Base-by-base conservation (phyloP, 2,797 vertebrate genomes). In the Synanceia verrucosa region DNA sequence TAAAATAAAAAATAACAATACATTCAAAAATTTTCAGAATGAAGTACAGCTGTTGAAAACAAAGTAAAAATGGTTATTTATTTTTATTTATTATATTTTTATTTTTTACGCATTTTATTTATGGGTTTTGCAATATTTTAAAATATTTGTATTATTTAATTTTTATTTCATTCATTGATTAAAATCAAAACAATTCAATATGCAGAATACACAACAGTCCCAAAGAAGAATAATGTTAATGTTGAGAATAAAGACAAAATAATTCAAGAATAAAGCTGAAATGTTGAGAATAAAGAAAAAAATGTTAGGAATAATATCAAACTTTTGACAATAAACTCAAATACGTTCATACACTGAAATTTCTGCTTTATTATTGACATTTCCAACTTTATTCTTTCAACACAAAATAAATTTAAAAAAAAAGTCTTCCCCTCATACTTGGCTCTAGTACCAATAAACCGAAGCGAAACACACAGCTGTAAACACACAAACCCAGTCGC, bases 371-470 rank as follows among this genome's bases (percentile, higher is more conserved):
- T 9, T 41, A 16, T 43, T 9, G 0, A 43, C 18, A 43, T 19
- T 0, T 0, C 19, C n/a, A 16, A 18, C 24, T 0, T 50, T 28
- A 28, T 52, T 12, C 0, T 31, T n/a, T n/a, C n/a, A n/a, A n/a
- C n/a, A n/a, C 52, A 16, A 23, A 36, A 36, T 21, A 53, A 53
- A 53, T 34, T 1, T 9, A 23, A 36, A 9, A 14, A 36, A 4
- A 33, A 7, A 12, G 9, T 29, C 31, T 7, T 2, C 4, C 6
- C 29, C 19, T 14, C 14, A 31, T 53, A 29, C 33, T 12, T 31
- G 29, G n/a, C n/a, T 12, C 6, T 53, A 31, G 31, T 31, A 53
- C 51, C 10, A 18, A 37, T 23, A 36, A 34, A 92, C 56, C 36
- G 14, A 61, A 79, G 43, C 31, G 37, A 65, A 76, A 68, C 37